phyloP scores from a whole-genome alignment of 2,113 vertebrate species.

The Corvus cornix region DNA sequence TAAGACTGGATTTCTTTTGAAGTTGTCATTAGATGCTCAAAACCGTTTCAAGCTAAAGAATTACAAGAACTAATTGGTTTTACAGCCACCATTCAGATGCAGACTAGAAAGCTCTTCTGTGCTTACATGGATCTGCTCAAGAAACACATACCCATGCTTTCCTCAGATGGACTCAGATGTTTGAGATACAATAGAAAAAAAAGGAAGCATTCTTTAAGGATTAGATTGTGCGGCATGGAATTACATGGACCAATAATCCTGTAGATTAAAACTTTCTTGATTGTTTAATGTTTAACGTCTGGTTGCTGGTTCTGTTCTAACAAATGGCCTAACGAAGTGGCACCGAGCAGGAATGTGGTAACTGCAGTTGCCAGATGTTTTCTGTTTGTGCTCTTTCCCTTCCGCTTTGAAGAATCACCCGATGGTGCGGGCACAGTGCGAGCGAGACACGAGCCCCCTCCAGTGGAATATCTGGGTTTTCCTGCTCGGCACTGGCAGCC shows the following conservation, averaged over 20 bases:
- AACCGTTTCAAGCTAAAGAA: not conserved
- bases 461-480: not conserved
- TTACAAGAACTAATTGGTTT: not conserved
- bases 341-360: not conserved
- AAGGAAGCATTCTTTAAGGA: not conserved
- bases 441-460: not conserved
- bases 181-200: not conserved
- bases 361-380: not conserved
- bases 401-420: not conserved
- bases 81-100: not conserved
- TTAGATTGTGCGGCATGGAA: not conserved
- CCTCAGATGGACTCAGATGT: not conserved
- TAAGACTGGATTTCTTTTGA: not conserved
- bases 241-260: not conserved
- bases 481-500: not conserved
- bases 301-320: not conserved
- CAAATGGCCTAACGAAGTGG: not conserved
- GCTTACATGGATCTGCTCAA: not conserved
- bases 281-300: not conserved
- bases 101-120: not conserved
- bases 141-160: not conserved
- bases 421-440: rapidly evolving
- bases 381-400: not conserved
- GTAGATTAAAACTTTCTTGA: not conserved
- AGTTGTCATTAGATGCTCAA: not conserved